Percentiles rank a stretch among this genome's conserved stretches.
These are phyloP conservation scores for Lineus longissimus DNA, from an alignment of 1,140 invertebrate genomes.

Conservation along the genomic window DNA sequence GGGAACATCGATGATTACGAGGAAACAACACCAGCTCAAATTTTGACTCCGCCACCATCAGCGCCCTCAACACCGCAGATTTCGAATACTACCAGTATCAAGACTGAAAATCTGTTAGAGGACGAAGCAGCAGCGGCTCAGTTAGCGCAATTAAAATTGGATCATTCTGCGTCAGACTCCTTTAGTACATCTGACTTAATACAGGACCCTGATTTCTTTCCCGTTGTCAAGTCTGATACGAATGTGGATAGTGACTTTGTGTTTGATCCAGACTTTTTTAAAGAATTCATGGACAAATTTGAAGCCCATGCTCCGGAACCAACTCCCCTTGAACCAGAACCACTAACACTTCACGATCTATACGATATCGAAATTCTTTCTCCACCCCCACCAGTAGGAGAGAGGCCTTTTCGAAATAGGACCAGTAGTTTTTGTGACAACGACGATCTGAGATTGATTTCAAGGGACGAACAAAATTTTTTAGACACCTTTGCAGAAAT, in stretches of 20 bases:
- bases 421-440: neutral
- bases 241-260: neutral
- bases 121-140: neutral
- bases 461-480: too few relatives aligned
- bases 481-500: neutral
- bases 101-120: neutral
- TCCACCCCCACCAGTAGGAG: neutral
- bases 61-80: neutral
- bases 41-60: neutral
- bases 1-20: neutral
- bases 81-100: neutral
- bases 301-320: neutral
- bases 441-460: too few relatives aligned
- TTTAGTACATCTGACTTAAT: neutral
- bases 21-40: neutral
- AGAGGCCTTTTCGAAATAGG: neutral
- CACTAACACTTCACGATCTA: neutral
- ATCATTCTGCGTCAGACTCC: neutral
- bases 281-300: neutral
- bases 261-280: neutral
- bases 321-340: neutral
- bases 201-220: neutral
- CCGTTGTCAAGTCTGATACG: too few relatives aligned
- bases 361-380: constrained; percentile 2
- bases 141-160: neutral